Evolutionary conservation across 2,888 invertebrate genomes (phyloP), one percentile per base, ranked within the genome.

Genomic region (Cantharis nigra): DNA sequence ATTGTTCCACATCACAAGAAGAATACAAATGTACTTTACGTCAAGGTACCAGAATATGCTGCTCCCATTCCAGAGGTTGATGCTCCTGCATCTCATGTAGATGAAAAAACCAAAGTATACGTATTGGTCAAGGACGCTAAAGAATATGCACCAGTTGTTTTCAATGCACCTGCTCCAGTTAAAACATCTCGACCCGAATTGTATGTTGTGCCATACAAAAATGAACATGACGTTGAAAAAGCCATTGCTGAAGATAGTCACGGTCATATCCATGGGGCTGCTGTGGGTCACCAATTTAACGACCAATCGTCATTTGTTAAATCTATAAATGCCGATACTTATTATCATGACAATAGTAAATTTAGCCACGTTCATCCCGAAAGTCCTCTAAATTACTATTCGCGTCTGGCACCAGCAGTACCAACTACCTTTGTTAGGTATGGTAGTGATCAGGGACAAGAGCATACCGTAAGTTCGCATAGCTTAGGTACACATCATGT

Each of bases 171-270:
- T 20, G 92, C 93, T 3, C 94, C 95, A 71, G 95, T 94, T 75
- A 93, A 94, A 84, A 95, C 95, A 81, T 92, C 94, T 87, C 95
- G 95, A 90, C 95, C 95, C 77, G 95, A 95, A 89, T 95, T 95
- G 78, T 95, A 95, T 92, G 95, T 95, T 91, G 95, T 93, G 91
- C 92, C 93, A 82, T 94, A 94, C 91, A 93, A 93, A 89, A 93
- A 93, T 79, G 93, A 93, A 89, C 90, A 89, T 5, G 75, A 81
- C 16, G 81, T 75, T 28, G 79, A 78, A 67, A 33, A 63, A 78
- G 80, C 20, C 81, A 80, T 73, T 81, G 81, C 78, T 73, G 81
- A 23, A 71, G 81, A 72, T 10, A 65, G 70, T 11, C 79, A 80
- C 20, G 80, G 78, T 13, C 67, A 65, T 4, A 33, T 72, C 63